Evolutionary conservation across 2,797 vertebrate species (phyloP).

Genomic region (Tragopan temminckii): DNA sequence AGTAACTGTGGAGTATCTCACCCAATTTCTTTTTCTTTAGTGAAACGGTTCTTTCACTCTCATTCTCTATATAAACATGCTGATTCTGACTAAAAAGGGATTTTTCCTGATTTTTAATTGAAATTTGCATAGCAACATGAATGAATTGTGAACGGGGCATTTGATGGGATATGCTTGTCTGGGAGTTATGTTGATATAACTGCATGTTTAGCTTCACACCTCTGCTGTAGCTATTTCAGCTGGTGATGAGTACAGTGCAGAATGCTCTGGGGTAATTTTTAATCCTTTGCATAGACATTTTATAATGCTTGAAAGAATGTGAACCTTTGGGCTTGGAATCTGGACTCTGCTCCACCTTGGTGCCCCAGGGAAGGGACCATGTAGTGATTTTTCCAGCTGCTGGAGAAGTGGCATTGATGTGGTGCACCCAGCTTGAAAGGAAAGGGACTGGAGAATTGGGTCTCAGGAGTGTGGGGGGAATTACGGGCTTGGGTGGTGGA

Average conservation of each 20-base stretch:
- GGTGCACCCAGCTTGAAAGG: not conserved
- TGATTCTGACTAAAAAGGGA: not conserved
- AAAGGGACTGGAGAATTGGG: not conserved
- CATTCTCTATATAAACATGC: not conserved
- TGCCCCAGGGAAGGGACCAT: not conserved
- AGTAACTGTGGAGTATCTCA: not conserved
- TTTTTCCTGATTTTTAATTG: not conserved
- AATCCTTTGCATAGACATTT: not conserved
- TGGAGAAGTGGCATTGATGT: not conserved
- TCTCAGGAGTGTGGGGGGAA: conserved; percentile 1
- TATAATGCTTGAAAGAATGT: not conserved
- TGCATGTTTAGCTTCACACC: not conserved
- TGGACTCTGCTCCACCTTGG: not conserved
- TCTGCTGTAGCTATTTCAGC: conserved; percentile 5
- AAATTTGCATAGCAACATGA: not conserved
- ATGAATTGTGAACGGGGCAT: not conserved
- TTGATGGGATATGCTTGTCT: not conserved
- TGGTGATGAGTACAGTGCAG: not conserved
- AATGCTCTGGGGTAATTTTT: not conserved
- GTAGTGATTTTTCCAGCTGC: not conserved
- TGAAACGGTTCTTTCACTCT: not conserved
- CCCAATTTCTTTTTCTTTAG: not conserved
- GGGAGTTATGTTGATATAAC: not conserved
- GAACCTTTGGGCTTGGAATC: not conserved
- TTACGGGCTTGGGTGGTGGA: conserved; percentile 50